These are phyloP conservation scores for Dromas ardeola DNA, from an alignment of 2,113 vertebrate genomes.

Conservation along the genomic window DNA sequence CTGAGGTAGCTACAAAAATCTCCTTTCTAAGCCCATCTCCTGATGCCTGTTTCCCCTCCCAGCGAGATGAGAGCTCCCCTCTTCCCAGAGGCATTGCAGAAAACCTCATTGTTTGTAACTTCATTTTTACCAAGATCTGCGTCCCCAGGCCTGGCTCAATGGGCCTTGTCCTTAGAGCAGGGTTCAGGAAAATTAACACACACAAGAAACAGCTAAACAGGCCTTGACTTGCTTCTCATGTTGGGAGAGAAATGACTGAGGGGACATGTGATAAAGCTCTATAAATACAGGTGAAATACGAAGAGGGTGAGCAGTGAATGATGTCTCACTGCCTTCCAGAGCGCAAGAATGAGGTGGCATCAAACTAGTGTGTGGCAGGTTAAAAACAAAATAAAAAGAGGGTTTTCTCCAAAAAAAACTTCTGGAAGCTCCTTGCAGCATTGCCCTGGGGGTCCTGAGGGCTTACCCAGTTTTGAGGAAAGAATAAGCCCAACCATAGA, in stretches of 20 bases:
- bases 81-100: neutral
- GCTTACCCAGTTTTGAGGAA: neutral
- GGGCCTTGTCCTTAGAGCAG: neutral
- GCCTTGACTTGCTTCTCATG: neutral
- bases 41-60: neutral
- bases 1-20: neutral
- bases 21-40: neutral
- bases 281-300: neutral
- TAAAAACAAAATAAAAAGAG: neutral
- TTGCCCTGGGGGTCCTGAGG: neutral
- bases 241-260: neutral
- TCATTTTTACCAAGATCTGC: neutral
- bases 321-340: neutral
- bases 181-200: neutral
- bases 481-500: neutral
- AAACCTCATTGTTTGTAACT: rapidly evolving
- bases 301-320: neutral
- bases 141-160: neutral
- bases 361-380: neutral
- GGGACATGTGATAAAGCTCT: neutral
- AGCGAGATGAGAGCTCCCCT: neutral
- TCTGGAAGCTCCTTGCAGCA: neutral
- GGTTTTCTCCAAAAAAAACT: neutral
- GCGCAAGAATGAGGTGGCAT: neutral
- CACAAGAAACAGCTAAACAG: neutral